phyloP scores from a whole-genome alignment of 2,113 vertebrate species.

The Alaudala cheleensis region DNA sequence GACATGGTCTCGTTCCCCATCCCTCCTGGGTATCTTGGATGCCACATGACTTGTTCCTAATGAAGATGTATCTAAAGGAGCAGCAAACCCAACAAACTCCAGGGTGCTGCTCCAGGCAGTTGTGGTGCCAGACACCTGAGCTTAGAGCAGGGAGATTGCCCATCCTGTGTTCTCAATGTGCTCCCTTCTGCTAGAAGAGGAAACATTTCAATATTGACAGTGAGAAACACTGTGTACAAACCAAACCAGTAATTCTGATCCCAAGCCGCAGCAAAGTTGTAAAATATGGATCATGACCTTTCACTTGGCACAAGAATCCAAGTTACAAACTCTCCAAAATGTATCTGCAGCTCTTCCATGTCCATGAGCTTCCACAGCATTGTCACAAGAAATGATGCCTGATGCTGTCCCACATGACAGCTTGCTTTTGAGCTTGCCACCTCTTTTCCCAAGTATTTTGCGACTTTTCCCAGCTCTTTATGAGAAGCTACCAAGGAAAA shows the following conservation, averaged over 20 bases:
- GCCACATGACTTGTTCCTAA: not conserved
- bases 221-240: not conserved
- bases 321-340: not conserved
- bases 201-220: not conserved
- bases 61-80: not conserved
- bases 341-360: not conserved
- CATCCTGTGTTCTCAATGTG: not conserved
- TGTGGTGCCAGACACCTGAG: not conserved
- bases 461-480: not conserved
- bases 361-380: not conserved
- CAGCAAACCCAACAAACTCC: not conserved
- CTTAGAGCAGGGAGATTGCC: not conserved
- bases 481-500: not conserved
- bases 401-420: not conserved
- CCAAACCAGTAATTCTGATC: not conserved
- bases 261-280: not conserved
- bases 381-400: not conserved
- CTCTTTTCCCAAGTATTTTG: not conserved
- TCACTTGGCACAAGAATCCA: not conserved
- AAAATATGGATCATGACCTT: not conserved
- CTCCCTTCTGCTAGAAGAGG: not conserved
- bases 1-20: not conserved
- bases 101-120: not conserved
- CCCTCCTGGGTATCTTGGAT: not conserved
- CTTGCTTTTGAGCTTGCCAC: not conserved